These are phyloP conservation scores for Characodon lateralis DNA, from an alignment of 2,797 vertebrate species.

Conservation along the genomic window DNA sequence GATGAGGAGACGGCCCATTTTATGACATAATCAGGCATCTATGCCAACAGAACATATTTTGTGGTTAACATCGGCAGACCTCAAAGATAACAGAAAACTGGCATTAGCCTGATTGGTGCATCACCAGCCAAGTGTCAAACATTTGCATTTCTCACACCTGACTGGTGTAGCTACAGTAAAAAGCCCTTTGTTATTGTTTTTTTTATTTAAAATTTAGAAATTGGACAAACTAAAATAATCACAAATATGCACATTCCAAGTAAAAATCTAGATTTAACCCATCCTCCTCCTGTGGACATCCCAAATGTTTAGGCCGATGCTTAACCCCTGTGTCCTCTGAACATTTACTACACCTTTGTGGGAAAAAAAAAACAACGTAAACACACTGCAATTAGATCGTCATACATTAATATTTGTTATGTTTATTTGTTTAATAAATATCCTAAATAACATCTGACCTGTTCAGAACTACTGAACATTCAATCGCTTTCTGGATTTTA, in stretches of 20 bases:
- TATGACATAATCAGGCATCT: too few species aligned
- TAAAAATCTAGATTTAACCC: not conserved
- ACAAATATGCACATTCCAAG: not conserved
- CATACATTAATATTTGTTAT: too few species aligned
- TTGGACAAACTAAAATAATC: not conserved
- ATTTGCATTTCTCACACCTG: not conserved
- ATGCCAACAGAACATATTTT: too few species aligned
- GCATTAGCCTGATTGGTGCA: too few species aligned
- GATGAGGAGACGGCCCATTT: too few species aligned
- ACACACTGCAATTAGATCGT: not conserved
- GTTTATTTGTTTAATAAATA: too few species aligned
- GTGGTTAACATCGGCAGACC: not conserved
- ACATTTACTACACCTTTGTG: not conserved
- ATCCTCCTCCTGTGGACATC: not conserved
- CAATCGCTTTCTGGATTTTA: not conserved
- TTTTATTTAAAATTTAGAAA: not conserved
- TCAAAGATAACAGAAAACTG: not conserved
- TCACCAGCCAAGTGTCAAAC: not conserved
- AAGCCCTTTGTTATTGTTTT: not conserved
- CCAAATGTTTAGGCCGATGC: not conserved
- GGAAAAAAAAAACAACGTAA: not conserved
- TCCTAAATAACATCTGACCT: not conserved
- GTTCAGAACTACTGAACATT: not conserved
- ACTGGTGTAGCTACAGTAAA: not conserved
- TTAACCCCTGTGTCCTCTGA: not conserved